phyloP scores from a whole-genome alignment of 2,888 invertebrate genomes.

The Ornithoptera alexandrae region DNA sequence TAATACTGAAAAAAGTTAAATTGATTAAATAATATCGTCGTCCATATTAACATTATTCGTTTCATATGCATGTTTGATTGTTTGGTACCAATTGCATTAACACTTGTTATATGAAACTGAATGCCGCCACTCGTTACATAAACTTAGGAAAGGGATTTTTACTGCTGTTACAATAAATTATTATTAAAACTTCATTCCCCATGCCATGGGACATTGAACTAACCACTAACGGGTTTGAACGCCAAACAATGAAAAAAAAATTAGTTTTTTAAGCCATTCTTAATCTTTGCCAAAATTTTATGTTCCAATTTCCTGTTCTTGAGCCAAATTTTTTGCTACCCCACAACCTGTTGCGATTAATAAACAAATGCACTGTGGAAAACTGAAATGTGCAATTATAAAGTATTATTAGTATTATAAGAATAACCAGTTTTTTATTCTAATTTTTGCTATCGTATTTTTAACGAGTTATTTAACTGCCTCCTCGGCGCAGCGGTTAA shows the following conservation, averaged over 20 bases:
- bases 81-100: constrained; percentile 3
- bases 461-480: neutral
- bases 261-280: constrained; percentile 7
- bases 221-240: neutral
- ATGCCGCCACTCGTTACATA: neutral
- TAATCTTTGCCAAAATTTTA: constrained; percentile 16
- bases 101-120: constrained; percentile 11
- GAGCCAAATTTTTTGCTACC: constrained; percentile 27
- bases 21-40: neutral
- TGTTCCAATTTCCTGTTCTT: constrained; percentile 5
- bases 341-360: constrained; percentile 27
- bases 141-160: neutral
- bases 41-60: neutral
- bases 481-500: neutral
- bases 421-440: neutral
- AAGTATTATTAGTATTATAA: neutral
- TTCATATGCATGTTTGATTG: neutral
- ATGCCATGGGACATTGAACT: neutral
- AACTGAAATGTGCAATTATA: constrained; percentile 5
- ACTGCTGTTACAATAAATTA: constrained; percentile 3
- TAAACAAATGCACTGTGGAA: constrained; percentile 8
- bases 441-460: neutral
- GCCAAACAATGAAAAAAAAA: neutral
- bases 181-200: neutral
- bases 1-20: neutral